Evolutionary conservation across 2,797 vertebrate genomes (phyloP).

Genomic region (Cyclura pinguis): DNA sequence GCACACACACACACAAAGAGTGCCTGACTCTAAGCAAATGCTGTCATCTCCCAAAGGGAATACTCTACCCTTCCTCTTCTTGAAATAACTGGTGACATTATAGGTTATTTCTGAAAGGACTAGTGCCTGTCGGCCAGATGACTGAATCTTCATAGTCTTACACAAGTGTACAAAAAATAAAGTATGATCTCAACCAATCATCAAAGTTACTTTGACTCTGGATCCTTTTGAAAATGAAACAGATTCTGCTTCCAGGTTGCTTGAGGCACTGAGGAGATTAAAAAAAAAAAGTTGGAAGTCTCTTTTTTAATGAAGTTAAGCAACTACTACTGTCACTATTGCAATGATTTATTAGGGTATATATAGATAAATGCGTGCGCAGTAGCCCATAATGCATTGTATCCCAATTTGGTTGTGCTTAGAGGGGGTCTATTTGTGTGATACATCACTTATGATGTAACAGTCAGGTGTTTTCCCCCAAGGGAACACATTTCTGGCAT

Average conservation of each 20-base stretch:
- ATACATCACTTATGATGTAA: neutral
- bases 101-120: slow-evolving; percentile 41
- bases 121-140: slow-evolving; percentile 48
- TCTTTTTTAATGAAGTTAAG: neutral
- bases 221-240: slow-evolving; percentile 58
- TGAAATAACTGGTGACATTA: slow-evolving; percentile 80
- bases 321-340: no score
- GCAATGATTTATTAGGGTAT: neutral
- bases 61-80: slow-evolving; percentile 77
- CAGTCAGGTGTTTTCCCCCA: neutral
- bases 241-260: neutral
- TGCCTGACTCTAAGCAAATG: slow-evolving; percentile 75
- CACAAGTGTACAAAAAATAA: slow-evolving; percentile 33
- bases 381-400: neutral
- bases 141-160: slow-evolving; percentile 37
- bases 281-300: neutral
- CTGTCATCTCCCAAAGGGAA: slow-evolving; percentile 73
- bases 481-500: neutral
- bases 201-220: slow-evolving; percentile 45
- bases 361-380: neutral
- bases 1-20: slow-evolving; percentile 61
- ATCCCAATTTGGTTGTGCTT: neutral
- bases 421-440: neutral
- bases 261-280: slow-evolving; percentile 9
- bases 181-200: slow-evolving; percentile 36